Evolutionary conservation across 1,140 invertebrate genomes (phyloP).

Genomic region (Formica selysi): DNA sequence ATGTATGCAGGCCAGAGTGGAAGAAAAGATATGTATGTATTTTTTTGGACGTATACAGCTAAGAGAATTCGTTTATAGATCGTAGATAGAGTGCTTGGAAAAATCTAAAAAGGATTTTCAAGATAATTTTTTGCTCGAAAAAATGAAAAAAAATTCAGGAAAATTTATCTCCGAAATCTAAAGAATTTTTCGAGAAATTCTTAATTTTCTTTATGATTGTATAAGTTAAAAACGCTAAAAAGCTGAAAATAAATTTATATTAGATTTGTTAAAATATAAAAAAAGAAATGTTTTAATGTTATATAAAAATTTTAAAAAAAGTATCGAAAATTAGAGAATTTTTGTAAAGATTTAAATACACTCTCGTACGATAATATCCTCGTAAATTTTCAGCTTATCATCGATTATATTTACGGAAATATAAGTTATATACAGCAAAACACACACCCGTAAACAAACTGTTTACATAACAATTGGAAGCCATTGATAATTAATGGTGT

Average conservation of each 20-base stretch:
- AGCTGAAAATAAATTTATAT: too few relatives aligned
- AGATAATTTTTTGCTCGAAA: background rate
- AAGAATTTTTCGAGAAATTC: background rate
- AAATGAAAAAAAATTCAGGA: background rate
- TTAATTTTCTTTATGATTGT: too few relatives aligned
- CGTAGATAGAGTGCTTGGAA: background rate
- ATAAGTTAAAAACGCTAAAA: too few relatives aligned
- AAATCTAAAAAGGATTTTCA: background rate
- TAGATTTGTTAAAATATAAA: too few relatives aligned
- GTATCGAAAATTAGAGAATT: background rate
- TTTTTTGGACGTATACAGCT: conserved; percentile 3
- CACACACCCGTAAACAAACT: background rate
- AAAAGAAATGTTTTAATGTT: background rate
- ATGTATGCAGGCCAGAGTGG: background rate
- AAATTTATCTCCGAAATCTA: background rate
- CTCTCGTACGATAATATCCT: background rate
- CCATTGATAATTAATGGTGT: background rate
- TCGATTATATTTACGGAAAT: conserved; percentile 4
- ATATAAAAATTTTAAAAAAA: background rate
- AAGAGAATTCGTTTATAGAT: background rate
- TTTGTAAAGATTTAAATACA: background rate
- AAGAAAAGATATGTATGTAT: conserved; percentile 28
- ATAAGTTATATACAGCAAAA: background rate
- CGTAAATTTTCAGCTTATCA: background rate
- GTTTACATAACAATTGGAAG: background rate